A percentile compares a stretch with the other conserved stretches of the same genome.
Evolutionary conservation across 2,888 invertebrate genomes (phyloP).

Genomic region (Margaritifera margaritifera): DNA sequence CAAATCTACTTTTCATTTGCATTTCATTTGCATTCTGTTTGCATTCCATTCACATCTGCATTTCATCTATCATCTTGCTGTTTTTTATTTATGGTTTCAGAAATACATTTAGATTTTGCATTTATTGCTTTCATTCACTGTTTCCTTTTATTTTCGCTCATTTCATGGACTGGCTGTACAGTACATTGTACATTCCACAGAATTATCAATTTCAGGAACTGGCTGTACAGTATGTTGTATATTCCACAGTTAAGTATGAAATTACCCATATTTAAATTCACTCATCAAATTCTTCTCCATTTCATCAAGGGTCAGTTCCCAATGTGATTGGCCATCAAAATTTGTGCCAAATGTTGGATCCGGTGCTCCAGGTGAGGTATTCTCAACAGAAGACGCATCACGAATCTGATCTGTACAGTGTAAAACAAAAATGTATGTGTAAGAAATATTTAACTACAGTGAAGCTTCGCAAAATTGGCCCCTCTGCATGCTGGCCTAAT

Average conservation of each 20-base stretch:
- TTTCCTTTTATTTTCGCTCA: not conserved
- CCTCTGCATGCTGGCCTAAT: too few relatives aligned
- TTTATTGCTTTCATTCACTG: not conserved
- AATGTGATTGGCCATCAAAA: conserved; percentile 19
- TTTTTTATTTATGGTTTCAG: not conserved
- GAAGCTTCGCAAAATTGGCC: too few relatives aligned
- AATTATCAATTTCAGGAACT: too few relatives aligned
- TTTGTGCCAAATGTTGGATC: conserved; percentile 31
- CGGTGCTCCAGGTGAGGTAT: conserved; percentile 21
- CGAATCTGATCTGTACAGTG: conserved; percentile 20
- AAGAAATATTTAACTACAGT: too few relatives aligned
- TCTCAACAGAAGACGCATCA: conserved; percentile 18
- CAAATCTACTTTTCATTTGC: too few relatives aligned
- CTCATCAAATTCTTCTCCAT: conserved; percentile 11
- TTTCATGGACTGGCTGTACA: too few relatives aligned
- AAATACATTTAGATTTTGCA: not conserved
- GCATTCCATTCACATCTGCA: not conserved
- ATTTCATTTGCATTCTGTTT: too few relatives aligned
- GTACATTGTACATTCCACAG: too few relatives aligned
- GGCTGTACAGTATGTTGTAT: too few relatives aligned
- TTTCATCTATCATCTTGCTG: not conserved
- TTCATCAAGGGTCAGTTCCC: conserved; percentile 21
- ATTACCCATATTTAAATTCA: too few relatives aligned
- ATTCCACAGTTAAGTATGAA: too few relatives aligned
- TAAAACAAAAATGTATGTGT: too few relatives aligned